A percentile compares a stretch with the other conserved stretches of the same genome.
These are phyloP conservation scores for Nomada lathburiana DNA, from an alignment of 2,888 invertebrate genomes.

Conservation along the genomic window DNA sequence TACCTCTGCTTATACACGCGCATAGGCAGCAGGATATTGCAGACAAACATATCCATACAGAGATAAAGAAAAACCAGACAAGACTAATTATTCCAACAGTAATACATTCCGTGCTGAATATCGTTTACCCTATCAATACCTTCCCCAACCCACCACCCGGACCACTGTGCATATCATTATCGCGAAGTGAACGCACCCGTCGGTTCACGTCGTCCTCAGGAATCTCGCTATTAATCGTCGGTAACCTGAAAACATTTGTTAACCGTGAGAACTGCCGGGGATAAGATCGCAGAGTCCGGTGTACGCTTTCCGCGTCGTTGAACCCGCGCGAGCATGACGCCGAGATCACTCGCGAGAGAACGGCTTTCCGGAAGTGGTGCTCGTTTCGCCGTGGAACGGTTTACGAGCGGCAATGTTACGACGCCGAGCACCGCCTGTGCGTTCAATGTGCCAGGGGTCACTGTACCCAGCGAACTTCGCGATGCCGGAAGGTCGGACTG, in stretches of 20 bases:
- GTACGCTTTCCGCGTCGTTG: slow-evolving; percentile 46
- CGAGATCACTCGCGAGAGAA: slow-evolving; percentile 29
- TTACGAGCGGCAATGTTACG: slow-evolving; percentile 68
- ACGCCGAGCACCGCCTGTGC: slow-evolving; percentile 58
- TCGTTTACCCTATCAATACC: too few species aligned
- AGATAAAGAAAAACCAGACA: too few species aligned
- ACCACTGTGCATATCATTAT: too few species aligned
- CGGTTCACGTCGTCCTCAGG: background rate
- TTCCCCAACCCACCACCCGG: too few species aligned
- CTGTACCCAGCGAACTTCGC: slow-evolving; percentile 71
- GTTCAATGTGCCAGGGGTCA: slow-evolving; percentile 66
- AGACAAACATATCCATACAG: too few species aligned
- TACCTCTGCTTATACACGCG: too few species aligned
- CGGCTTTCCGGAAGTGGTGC: slow-evolving; percentile 69
- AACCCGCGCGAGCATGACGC: slow-evolving; percentile 53
- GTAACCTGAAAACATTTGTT: slow-evolving; percentile 22
- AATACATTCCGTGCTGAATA: too few species aligned
- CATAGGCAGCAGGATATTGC: too few species aligned
- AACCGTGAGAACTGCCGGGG: slow-evolving; percentile 34
- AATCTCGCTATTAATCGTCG: slow-evolving; percentile 17
- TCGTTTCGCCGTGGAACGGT: slow-evolving; percentile 68
- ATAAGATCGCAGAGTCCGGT: slow-evolving; percentile 41
- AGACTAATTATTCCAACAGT: too few species aligned
- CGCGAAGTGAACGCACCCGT: background rate
- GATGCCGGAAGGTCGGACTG: slow-evolving; percentile 62